Percentiles rank a stretch among this genome's conserved stretches.
These are phyloP conservation scores for Drosophila obscura DNA, from an alignment of 1,140 invertebrate genomes.

Conservation along the genomic window DNA sequence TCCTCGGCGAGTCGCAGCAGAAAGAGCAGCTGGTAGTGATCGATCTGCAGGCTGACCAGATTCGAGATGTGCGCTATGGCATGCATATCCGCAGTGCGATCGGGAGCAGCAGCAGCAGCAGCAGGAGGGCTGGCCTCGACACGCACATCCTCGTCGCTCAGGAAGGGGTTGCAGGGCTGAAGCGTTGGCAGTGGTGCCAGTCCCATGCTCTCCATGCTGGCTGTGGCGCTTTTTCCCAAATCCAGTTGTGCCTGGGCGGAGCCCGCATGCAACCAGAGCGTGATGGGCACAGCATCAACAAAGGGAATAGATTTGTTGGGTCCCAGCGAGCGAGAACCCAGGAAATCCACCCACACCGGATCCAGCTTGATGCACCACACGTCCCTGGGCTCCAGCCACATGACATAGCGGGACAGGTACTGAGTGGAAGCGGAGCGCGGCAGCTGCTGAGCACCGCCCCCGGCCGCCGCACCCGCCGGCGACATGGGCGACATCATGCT, in stretches of 20 bases:
- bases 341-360: conserved; percentile 96
- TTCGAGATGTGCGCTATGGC: conserved; percentile 90
- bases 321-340: conserved; percentile 90
- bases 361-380: conserved; percentile 95
- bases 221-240: conserved; percentile 34
- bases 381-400: conserved; percentile 93
- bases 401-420: conserved; percentile 86
- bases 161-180: conserved; percentile 74
- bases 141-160: conserved; percentile 76
- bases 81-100: conserved; percentile 86
- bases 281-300: conserved; percentile 94
- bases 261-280: conserved; percentile 88
- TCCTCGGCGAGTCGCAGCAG: conserved; percentile 92
- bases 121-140: conserved; percentile 4
- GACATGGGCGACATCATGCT: conserved; percentile 60
- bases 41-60: conserved; percentile 93
- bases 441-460: conserved; percentile 33
- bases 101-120: conserved; percentile 25
- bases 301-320: conserved; percentile 92
- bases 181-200: conserved; percentile 61
- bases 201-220: conserved; percentile 67
- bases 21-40: conserved; percentile 97
- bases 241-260: conserved; percentile 59
- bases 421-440: conserved; percentile 71
- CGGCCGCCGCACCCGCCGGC: conserved; percentile 8